Percentiles rank a stretch among this genome's conserved stretches.
Conservation (phyloP, 2,113 vertebrate genomes). For the Lophura nycthemera region DNA sequence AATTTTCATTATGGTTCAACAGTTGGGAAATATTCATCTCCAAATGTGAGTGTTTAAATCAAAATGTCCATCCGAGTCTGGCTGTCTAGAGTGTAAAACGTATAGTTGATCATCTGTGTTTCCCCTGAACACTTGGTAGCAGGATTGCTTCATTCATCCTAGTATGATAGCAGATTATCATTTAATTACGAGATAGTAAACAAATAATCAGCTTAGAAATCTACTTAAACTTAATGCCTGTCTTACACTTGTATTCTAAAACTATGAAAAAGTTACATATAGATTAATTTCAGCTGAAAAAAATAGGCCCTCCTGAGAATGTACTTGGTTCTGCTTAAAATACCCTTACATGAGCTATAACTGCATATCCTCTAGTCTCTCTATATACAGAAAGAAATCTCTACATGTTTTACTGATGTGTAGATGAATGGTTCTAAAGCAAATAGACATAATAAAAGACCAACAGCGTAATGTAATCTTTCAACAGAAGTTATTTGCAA, state of each 20-base stretch:
- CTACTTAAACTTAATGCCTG: neutral
- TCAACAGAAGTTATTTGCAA: neutral
- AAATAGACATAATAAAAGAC: neutral
- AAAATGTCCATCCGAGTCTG: neutral
- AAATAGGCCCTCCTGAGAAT: neutral
- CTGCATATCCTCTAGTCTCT: neutral
- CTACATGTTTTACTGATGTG: accelerated
- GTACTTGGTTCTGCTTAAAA: neutral
- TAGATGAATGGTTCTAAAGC: neutral
- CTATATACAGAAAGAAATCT: neutral
- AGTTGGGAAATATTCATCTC: neutral
- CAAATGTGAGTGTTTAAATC: neutral
- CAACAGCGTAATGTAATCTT: neutral
- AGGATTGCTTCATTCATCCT: neutral
- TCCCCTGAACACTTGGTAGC: neutral
- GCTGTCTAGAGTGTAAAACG: neutral
- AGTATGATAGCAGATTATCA: neutral
- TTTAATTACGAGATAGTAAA: neutral
- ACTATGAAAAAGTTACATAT: neutral
- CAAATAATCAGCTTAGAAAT: neutral
- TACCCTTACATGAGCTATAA: neutral
- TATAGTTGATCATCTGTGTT: neutral
- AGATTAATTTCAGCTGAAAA: neutral
- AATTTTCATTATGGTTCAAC: neutral
- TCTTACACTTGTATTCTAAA: neutral